Base-by-base conservation (phyloP, 1,140 invertebrate genomes). In the Phocides pigmalion region DNA sequence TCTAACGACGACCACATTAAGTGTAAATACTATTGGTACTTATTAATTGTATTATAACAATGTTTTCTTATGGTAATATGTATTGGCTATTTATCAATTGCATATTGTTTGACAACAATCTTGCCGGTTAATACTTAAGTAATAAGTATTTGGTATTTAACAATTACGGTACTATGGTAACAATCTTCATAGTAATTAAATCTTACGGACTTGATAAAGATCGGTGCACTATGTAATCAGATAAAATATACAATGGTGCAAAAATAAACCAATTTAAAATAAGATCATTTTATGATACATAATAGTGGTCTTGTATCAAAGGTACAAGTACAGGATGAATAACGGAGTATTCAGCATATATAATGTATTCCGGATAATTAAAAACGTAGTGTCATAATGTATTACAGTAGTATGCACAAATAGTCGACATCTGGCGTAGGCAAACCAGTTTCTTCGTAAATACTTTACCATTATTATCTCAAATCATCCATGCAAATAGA, bases 251-350 rank as follows among this genome's bases (percentile, higher is more conserved):
- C 39, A 16, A 42, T 28, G 20, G 11, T 28, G 53, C 39, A 56
- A 56, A 56, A 56, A 56, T 32, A 11, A 56, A 22, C 14, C 14
- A 42, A 16, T 44, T 56, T 28, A 42, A 20, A 56, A 56, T 56
- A 19, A 56, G 53, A 56, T 56, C 53, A 39, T 14, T 56, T 56
- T 56, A 56, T 56, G 53, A 56, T 56, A 56, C 53, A 56, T 37
- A 54, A 54, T 54, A 32, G 28, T 11, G 32, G 50, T 42, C 28
- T 6, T 39, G 42, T 42, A 56, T 56, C 53, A 56, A 8, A 32
- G 3, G 28, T 5, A 32, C n/a, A n/a, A n/a, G 1, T 14, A 53
- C 32, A 54, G 32, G 35, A 41, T 25, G 19, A 25, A 14, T 54
- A 16, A 56, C 35, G 1, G 14, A 14, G 22, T 16, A 49, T 49